Base-by-base conservation (phyloP, 2,113 vertebrate species). In the Chamaea fasciata region DNA sequence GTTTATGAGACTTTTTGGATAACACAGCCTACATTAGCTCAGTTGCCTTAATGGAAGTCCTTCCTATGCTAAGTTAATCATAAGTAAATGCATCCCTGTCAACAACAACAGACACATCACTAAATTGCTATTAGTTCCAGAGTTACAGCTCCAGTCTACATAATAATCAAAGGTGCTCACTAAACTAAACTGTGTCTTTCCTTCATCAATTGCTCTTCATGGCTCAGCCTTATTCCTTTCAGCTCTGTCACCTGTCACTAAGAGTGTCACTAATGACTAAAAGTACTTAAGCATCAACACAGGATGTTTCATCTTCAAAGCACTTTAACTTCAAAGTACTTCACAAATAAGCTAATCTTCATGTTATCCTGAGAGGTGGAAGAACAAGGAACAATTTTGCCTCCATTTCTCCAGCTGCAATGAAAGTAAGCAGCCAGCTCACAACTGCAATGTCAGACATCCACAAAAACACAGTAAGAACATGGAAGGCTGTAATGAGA, bases 261-360 rank as follows among this genome's bases (percentile, higher is more conserved):
- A 68, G 55, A 68, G 68, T 70, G 79, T 71, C 92, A 88, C 85
- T 91, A 95, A 92, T 83, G 78, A 89, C 84, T 91, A 55, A 55
- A 78, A 81, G 89, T 47, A 87, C 81, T 94, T 87, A 67, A 90
- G 76, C 64, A 74, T 15, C 13, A 1, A 89, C 63, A 90, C 50
- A 74, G 59, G 77, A 79, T 8, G 16, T 93, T 94, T 95, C 79
- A 92, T 94, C 85, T 95, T 93, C 93, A 93, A 93, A 96, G 90
- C 52, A 71, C 79, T 94, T 87, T 63, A 92, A 83, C 76, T 78
- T 92, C 76, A 83, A 94, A 90, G 83, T 85, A 64, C 83, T 78
- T 64, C 50, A 86, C 47, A 89, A 95, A 94, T 81, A 57, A 96
- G 86, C 41, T 86, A 94, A 94, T 94, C 76, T 78, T 74, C 37